These are phyloP conservation scores for Ifrita kowaldi DNA, from an alignment of 2,113 vertebrate genomes.

Conservation along the genomic window DNA sequence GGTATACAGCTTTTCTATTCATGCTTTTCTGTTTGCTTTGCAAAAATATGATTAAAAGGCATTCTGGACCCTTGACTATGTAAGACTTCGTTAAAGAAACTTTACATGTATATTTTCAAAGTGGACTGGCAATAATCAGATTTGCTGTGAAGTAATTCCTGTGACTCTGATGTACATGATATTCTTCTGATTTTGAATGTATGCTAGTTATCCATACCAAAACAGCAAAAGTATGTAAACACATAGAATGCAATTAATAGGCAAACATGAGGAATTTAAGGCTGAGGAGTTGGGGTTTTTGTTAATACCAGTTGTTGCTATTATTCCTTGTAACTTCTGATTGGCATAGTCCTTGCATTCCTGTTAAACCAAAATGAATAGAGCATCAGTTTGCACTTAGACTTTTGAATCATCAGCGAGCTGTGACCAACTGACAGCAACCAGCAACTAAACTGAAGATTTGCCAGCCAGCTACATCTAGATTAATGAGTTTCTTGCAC, in stretches of 20 bases:
- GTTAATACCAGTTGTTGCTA: conserved; percentile 6
- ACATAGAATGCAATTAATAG: neutral
- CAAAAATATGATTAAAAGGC: neutral
- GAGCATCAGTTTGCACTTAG: neutral
- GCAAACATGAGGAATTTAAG: conserved; percentile 22
- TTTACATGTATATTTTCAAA: neutral
- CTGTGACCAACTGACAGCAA: conserved; percentile 45
- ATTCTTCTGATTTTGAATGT: neutral
- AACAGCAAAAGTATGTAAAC: neutral
- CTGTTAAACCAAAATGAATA: conserved; percentile 1
- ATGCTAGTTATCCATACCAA: neutral
- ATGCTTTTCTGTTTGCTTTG: neutral
- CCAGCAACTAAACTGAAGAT: neutral
- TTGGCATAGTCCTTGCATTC: neutral
- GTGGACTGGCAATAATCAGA: neutral
- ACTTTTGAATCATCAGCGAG: neutral
- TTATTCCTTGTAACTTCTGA: conserved; percentile 41
- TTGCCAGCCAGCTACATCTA: neutral
- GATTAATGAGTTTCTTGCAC: neutral
- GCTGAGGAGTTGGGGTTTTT: neutral
- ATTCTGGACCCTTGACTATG: neutral
- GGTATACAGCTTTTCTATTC: neutral
- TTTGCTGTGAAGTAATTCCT: neutral
- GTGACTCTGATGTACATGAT: neutral
- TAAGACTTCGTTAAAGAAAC: neutral